Conservation (phyloP, 2,888 invertebrate species). For the Bedellia somnulentella region DNA sequence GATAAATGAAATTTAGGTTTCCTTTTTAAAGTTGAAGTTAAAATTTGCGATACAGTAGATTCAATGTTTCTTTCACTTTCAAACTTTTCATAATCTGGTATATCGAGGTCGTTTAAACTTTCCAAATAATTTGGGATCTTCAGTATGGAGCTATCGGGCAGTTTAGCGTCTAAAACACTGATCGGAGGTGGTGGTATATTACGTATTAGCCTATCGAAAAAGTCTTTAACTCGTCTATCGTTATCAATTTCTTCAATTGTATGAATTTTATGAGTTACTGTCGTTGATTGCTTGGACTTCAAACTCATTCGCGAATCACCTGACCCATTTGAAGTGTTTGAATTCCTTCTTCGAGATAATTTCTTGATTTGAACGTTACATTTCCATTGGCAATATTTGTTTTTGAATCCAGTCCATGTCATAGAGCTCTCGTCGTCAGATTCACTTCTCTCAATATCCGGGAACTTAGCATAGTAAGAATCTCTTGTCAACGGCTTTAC, state of each 20-base stretch:
- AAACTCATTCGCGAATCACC: background rate
- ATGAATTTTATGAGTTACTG: background rate
- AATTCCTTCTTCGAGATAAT: slow-evolving; percentile 25
- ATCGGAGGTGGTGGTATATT: slow-evolving; percentile 3
- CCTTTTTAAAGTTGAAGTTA: slow-evolving; percentile 1
- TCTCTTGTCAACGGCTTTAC: slow-evolving; percentile 39
- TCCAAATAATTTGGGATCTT: background rate
- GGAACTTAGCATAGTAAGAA: slow-evolving; percentile 36
- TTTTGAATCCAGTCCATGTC: slow-evolving; percentile 31
- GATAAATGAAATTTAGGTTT: background rate
- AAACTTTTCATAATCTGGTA: slow-evolving; percentile 12
- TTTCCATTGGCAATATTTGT: slow-evolving; percentile 38
- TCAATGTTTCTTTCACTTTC: background rate
- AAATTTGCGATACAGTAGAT: slow-evolving; percentile 10
- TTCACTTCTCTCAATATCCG: slow-evolving; percentile 47
- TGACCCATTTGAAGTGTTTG: slow-evolving; percentile 10
- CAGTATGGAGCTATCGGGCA: background rate
- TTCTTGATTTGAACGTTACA: slow-evolving; percentile 29
- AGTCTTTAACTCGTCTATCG: background rate
- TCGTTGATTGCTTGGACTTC: background rate
- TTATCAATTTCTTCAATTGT: background rate
- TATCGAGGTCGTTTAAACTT: background rate
- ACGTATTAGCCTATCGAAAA: background rate
- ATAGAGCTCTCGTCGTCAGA: slow-evolving; percentile 45
- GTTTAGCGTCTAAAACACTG: background rate